phyloP scores from a whole-genome alignment of 2,888 invertebrate genomes.

The Macrophya alboannulata region DNA sequence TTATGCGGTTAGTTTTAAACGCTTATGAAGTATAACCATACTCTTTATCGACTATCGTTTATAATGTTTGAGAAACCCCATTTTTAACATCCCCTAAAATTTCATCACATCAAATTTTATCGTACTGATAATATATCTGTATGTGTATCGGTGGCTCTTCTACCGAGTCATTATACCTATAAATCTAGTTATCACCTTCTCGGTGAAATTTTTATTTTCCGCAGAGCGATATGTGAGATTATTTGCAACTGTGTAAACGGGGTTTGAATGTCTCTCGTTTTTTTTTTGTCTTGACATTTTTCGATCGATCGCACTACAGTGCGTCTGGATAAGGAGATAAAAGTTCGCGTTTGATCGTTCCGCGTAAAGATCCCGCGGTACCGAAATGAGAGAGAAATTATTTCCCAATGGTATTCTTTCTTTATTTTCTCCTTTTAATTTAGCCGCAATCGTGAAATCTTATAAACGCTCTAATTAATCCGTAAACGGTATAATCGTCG shows the following conservation, averaged over 20 bases:
- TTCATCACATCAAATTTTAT: constrained; percentile 3
- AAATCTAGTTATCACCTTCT: not conserved
- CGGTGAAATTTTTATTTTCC: not conserved
- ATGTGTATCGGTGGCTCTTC: not conserved
- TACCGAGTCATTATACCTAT: not conserved
- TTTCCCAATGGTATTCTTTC: not conserved
- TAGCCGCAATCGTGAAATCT: not conserved
- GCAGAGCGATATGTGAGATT: not conserved
- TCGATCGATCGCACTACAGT: not conserved
- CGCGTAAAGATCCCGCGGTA: not conserved
- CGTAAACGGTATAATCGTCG: constrained; percentile 46
- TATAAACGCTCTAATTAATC: constrained; percentile 13
- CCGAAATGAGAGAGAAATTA: not conserved
- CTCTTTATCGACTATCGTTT: constrained; percentile 64
- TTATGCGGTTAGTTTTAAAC: constrained; percentile 74
- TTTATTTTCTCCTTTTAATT: not conserved
- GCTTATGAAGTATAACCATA: constrained; percentile 72
- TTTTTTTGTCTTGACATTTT: not conserved
- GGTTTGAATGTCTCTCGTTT: too few species aligned
- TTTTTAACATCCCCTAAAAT: not conserved
- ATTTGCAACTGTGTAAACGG: not conserved
- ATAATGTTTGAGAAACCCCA: not conserved
- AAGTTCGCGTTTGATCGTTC: not conserved
- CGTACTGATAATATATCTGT: constrained; percentile 6
- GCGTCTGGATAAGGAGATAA: not conserved